Conservation (phyloP, 2,113 vertebrate species). For the Danionella cerebrum region DNA sequence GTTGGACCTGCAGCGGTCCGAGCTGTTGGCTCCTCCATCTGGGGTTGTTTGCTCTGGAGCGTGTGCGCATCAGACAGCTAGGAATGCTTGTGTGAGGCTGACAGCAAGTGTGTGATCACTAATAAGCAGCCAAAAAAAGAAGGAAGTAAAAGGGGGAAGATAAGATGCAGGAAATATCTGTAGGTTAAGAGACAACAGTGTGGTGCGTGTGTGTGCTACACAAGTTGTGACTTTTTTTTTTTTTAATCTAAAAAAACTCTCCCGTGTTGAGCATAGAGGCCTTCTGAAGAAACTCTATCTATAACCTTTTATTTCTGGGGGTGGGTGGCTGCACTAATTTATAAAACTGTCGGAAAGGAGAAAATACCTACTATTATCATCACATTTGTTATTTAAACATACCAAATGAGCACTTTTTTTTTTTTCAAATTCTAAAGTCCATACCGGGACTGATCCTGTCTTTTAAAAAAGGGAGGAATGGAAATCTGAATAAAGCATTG, state of each 20-base stretch:
- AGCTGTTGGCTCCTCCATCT: not conserved
- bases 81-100: not conserved
- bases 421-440: too few relatives aligned
- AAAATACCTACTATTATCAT: too few relatives aligned
- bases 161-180: slow-evolving; percentile 41
- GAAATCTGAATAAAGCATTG: too few relatives aligned
- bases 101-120: slow-evolving; percentile 18
- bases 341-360: too few relatives aligned
- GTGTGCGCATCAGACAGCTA: not conserved
- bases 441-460: too few relatives aligned
- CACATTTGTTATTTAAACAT: too few relatives aligned
- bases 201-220: slow-evolving; percentile 20
- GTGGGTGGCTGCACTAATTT: too few relatives aligned
- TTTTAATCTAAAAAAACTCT: slow-evolving; percentile 28
- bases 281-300: too few relatives aligned
- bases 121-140: slow-evolving; percentile 28
- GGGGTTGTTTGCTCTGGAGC: not conserved
- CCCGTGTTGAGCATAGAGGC: too few relatives aligned
- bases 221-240: slow-evolving; percentile 33
- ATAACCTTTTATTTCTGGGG: too few relatives aligned
- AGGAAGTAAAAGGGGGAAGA: slow-evolving; percentile 42
- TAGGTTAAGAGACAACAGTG: slow-evolving; percentile 26
- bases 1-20: not conserved
- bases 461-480: too few relatives aligned
- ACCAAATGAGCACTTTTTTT: too few relatives aligned